phyloP scores from a whole-genome alignment of 2,113 vertebrate species.

The Vidua macroura region DNA sequence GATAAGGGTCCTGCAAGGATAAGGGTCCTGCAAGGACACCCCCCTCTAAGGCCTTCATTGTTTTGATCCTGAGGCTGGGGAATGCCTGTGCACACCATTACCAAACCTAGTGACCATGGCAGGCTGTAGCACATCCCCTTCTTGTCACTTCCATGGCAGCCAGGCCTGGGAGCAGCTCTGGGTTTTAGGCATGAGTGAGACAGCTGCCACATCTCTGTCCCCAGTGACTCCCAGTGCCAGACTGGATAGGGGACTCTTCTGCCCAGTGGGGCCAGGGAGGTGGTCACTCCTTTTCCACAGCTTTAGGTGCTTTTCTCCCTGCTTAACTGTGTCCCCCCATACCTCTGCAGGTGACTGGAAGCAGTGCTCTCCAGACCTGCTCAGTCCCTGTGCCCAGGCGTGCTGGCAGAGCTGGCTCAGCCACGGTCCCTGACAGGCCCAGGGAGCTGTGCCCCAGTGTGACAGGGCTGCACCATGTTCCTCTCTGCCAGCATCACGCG shows the following conservation, averaged over 20 bases:
- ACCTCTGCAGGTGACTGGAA: not conserved
- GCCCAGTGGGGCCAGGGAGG: not conserved
- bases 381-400: not conserved
- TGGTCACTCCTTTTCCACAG: not conserved
- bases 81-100: not conserved
- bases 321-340: fast-evolving
- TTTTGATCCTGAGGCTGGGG: not conserved
- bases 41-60: fast-evolving
- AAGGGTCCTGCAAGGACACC: not conserved
- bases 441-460: fast-evolving
- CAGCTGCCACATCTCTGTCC: not conserved
- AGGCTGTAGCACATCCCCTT: not conserved
- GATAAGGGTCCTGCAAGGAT: not conserved
- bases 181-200: not conserved
- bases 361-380: fast-evolving
- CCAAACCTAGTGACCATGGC: fast-evolving
- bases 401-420: not conserved
- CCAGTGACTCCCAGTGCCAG: not conserved
- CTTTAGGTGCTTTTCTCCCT: too few relatives aligned
- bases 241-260: not conserved
- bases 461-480: fast-evolving
- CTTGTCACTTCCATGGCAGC: not conserved
- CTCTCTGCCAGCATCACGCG: fast-evolving
- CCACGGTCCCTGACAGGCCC: fast-evolving
- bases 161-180: not conserved